Evolutionary conservation across 37 sponge, comb jelly and placozoan species (phyloP).

Genomic region (Spongia lamella): DNA sequence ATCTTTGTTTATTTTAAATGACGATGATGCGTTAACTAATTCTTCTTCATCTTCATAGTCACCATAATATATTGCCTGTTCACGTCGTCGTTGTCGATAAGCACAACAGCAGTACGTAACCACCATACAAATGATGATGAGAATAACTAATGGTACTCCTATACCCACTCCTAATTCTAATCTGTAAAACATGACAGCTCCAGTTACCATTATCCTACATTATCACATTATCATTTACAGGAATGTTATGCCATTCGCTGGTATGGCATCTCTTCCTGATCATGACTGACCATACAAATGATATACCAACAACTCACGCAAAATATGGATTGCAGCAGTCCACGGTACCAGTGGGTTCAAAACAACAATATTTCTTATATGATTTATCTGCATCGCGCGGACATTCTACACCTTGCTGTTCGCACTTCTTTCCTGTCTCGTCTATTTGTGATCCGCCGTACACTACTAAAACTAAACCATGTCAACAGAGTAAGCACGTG

Average conservation of each 20-base stretch:
- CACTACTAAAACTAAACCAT: too few relatives aligned
- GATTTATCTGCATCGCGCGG: slow-evolving; percentile 14
- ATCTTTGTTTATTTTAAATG: neutral
- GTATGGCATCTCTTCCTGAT: too few relatives aligned
- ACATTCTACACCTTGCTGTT: slow-evolving; percentile 9
- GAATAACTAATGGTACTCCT: slow-evolving; percentile 38
- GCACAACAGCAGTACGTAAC: slow-evolving; percentile 41
- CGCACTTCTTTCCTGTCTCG: slow-evolving; percentile 9
- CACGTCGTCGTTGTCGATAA: slow-evolving; percentile 15
- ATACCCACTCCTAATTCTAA: slow-evolving; percentile 53
- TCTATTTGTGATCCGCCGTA: too few relatives aligned
- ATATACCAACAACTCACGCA: slow-evolving; percentile 58
- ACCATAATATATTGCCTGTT: neutral
- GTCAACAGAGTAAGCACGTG: too few relatives aligned
- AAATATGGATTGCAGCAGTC: slow-evolving; percentile 75
- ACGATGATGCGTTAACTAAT: neutral
- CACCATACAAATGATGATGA: slow-evolving; percentile 22
- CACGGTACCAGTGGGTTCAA: slow-evolving; percentile 10
- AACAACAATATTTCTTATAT: slow-evolving; percentile 78
- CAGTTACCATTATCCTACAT: too few relatives aligned
- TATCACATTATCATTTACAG: too few relatives aligned
- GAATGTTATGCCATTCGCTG: too few relatives aligned
- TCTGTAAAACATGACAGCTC: too few relatives aligned
- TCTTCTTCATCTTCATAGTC: slow-evolving; percentile 4
- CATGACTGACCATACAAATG: too few relatives aligned